Percentiles rank a stretch among this genome's conserved stretches.
Conservation (phyloP, 2,797 vertebrate species). For the Amniataba percoides region DNA sequence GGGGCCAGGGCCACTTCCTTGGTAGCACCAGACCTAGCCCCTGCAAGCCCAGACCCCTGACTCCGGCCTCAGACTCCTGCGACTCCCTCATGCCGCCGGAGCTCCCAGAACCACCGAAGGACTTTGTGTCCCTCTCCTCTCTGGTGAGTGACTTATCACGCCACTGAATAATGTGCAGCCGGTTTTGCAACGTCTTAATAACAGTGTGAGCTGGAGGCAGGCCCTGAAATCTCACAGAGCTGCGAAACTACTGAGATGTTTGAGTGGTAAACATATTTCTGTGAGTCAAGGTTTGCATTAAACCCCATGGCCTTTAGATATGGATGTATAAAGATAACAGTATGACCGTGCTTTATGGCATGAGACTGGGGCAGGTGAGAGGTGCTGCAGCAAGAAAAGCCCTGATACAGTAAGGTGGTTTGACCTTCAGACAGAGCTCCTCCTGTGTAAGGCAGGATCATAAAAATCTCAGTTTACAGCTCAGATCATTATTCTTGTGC, state of each 20-base stretch:
- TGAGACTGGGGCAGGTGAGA: constrained; percentile 39
- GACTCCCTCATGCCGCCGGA: constrained; percentile 87
- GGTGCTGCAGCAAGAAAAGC: constrained; percentile 23
- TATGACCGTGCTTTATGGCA: constrained; percentile 33
- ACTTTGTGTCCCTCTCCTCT: constrained; percentile 92
- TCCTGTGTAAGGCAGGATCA: constrained; percentile 30
- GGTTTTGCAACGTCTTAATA: neutral
- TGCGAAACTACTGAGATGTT: constrained; percentile 23
- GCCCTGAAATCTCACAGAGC: neutral
- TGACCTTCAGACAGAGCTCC: constrained; percentile 68
- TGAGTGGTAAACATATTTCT: constrained; percentile 39
- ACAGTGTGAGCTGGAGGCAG: neutral
- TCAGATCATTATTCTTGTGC: constrained; percentile 39
- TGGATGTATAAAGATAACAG: constrained; percentile 33
- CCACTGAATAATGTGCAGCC: neutral
- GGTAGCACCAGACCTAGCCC: constrained; percentile 61
- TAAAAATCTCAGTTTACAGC: constrained; percentile 66
- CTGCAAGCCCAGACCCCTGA: constrained; percentile 92
- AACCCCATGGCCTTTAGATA: constrained; percentile 42
- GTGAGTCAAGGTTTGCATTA: constrained; percentile 10
- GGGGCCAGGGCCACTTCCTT: constrained; percentile 89
- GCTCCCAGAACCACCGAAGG: constrained; percentile 86
- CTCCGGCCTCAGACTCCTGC: constrained; percentile 95
- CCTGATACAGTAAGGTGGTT: constrained; percentile 33
- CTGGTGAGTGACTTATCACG: constrained; percentile 87